Evolutionary conservation across 1,140 invertebrate genomes (phyloP).

Genomic region (Scylla paramamosain): DNA sequence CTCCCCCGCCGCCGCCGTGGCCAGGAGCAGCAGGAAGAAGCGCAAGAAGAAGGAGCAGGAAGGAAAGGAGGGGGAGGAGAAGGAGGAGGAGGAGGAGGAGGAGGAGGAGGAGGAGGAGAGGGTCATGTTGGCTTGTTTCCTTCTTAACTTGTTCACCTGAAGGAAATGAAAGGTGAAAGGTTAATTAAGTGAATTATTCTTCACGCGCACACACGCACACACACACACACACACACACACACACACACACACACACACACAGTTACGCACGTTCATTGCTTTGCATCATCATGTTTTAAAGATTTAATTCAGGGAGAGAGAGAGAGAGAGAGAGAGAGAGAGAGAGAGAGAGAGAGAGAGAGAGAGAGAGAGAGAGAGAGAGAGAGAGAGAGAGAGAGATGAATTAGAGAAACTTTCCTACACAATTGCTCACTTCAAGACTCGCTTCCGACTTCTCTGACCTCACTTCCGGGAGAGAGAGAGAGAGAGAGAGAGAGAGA

Average conservation of each 20-base stretch:
- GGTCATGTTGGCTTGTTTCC: background rate
- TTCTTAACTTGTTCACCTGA: background rate
- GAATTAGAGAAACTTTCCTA: background rate
- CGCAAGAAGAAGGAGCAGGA: conserved; percentile 5
- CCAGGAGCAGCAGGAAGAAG: background rate
- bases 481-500: background rate
- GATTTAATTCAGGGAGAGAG: background rate
- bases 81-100: background rate
- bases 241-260: conserved; percentile 16
- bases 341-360: background rate
- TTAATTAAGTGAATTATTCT: background rate
- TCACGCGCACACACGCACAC: background rate
- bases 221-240: background rate
- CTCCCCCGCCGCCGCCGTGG: too few species aligned
- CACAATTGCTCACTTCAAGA: background rate
- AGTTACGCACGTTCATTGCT: background rate
- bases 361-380: background rate
- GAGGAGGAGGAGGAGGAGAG: background rate
- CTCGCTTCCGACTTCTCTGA: background rate
- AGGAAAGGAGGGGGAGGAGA: background rate
- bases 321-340: background rate
- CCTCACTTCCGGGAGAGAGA: background rate
- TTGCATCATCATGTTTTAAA: background rate
- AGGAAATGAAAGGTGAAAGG: background rate
- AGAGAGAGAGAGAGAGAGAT: background rate